These are phyloP conservation scores for Lithobates sylvaticus DNA, from an alignment of 2,797 vertebrate genomes.

Conservation along the genomic window DNA sequence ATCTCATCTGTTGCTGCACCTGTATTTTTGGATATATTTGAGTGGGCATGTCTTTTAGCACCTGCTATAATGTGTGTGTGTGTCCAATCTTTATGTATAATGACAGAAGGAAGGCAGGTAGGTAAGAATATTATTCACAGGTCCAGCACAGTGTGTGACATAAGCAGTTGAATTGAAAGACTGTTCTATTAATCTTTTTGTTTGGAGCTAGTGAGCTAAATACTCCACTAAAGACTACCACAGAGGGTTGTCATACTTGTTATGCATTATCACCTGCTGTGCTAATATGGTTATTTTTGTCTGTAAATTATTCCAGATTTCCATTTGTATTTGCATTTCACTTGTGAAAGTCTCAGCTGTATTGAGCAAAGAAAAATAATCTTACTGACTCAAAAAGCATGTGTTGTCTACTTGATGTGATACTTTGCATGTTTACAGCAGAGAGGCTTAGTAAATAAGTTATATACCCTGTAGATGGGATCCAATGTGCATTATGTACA, in stretches of 20 bases:
- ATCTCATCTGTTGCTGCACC: too few species aligned
- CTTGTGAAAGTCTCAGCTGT: neutral
- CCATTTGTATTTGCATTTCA: slow-evolving; percentile 6
- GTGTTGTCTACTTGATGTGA: slow-evolving; percentile 5
- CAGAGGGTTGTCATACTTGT: neutral
- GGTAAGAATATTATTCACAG: neutral
- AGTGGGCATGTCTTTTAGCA: too few species aligned
- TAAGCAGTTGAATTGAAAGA: neutral
- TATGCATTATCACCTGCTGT: neutral
- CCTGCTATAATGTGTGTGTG: too few species aligned
- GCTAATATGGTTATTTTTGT: slow-evolving; percentile 10
- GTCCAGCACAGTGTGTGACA: neutral
- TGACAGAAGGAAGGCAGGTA: neutral
- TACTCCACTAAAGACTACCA: neutral
- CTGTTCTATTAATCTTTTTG: neutral
- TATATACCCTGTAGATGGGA: slow-evolving; percentile 17
- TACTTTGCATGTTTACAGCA: slow-evolving; percentile 15
- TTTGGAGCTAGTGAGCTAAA: neutral
- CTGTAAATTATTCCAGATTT: slow-evolving; percentile 7
- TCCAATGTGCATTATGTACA: slow-evolving; percentile 18
- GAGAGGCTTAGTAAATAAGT: slow-evolving; percentile 32
- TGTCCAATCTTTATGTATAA: too few species aligned
- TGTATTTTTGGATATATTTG: too few species aligned
- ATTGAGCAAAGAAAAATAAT: slow-evolving; percentile 17
- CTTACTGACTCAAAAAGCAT: neutral